Evolutionary conservation across 2,888 invertebrate genomes (phyloP).

Genomic region (Drosophila recens): DNA sequence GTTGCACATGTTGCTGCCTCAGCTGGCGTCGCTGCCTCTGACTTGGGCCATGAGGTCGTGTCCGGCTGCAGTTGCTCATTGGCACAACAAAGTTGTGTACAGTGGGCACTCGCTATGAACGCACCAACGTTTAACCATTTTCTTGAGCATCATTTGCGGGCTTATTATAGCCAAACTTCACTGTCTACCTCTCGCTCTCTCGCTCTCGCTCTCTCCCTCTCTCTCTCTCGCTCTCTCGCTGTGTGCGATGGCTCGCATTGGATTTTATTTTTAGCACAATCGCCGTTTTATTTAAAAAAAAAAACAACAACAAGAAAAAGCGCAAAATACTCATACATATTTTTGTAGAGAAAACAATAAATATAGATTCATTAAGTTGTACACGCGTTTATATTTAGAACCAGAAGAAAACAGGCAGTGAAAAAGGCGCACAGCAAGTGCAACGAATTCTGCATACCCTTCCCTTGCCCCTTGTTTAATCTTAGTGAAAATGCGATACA

Average conservation of each 20-base stretch:
- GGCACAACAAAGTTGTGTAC: slow-evolving; percentile 43
- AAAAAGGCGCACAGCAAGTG: neutral
- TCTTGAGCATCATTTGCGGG: neutral
- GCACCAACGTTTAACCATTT: slow-evolving; percentile 14
- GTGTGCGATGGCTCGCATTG: slow-evolving; percentile 37
- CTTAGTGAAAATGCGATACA: too few relatives aligned
- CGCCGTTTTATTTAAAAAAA: slow-evolving; percentile 66
- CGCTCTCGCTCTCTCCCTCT: neutral
- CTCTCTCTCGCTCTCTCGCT: neutral
- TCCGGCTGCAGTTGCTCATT: slow-evolving; percentile 16
- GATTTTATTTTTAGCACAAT: slow-evolving; percentile 69
- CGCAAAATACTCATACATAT: slow-evolving; percentile 83
- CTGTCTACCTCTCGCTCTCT: slow-evolving; percentile 16
- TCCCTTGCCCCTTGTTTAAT: too few relatives aligned
- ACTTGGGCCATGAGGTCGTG: slow-evolving; percentile 45
- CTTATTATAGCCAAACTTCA: slow-evolving; percentile 5
- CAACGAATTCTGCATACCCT: slow-evolving; percentile 30
- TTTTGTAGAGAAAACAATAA: slow-evolving; percentile 82
- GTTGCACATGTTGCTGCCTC: slow-evolving; percentile 55
- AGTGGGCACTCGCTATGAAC: slow-evolving; percentile 33
- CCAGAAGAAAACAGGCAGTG: slow-evolving; percentile 46
- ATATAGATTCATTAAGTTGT: slow-evolving; percentile 83
- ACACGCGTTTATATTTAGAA: slow-evolving; percentile 81
- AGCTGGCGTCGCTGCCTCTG: neutral
- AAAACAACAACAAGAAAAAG: slow-evolving; percentile 60